Evolutionary conservation across 1,140 invertebrate species (phyloP).

Genomic region (Dufourea novaeangliae): DNA sequence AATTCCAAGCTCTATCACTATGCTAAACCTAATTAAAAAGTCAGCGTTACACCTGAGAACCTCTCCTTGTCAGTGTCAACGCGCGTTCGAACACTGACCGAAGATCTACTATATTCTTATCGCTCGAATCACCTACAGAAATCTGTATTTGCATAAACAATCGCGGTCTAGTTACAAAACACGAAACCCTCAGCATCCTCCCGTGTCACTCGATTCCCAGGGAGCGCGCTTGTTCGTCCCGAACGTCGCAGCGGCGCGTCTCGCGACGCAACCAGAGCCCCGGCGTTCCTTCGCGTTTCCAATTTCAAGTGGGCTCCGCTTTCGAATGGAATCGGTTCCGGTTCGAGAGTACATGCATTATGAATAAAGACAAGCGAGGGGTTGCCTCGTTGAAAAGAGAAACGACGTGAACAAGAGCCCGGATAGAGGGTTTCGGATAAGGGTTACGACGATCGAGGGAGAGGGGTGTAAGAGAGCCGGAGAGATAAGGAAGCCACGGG

Average conservation of each 20-base stretch:
- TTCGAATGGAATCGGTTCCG: slow-evolving; percentile 5
- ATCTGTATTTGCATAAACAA: too few species aligned
- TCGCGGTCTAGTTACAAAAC: too few species aligned
- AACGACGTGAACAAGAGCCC: not conserved
- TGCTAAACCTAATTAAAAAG: too few species aligned
- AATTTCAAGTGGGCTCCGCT: slow-evolving; percentile 37
- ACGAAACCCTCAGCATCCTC: not conserved
- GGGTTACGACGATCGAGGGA: not conserved
- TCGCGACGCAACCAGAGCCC: slow-evolving; percentile 1
- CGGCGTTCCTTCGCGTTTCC: slow-evolving; percentile 18
- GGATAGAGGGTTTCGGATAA: not conserved
- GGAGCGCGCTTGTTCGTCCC: not conserved
- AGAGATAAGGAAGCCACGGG: slow-evolving; percentile 46
- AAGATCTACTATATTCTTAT: too few species aligned
- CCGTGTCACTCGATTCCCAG: not conserved
- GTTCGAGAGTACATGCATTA: slow-evolving; percentile 14
- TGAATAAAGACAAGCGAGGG: slow-evolving; percentile 18
- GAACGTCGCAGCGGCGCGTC: not conserved
- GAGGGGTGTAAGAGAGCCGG: not conserved
- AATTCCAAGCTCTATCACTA: too few species aligned
- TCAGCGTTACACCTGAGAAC: too few species aligned
- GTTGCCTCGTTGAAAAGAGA: slow-evolving; percentile 20
- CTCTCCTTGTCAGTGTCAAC: too few species aligned
- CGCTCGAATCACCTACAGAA: too few species aligned
- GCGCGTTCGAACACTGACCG: too few species aligned